These are phyloP conservation scores for Stomatorhinus walkeri DNA, from an alignment of 2,797 vertebrate genomes.

Conservation along the genomic window DNA sequence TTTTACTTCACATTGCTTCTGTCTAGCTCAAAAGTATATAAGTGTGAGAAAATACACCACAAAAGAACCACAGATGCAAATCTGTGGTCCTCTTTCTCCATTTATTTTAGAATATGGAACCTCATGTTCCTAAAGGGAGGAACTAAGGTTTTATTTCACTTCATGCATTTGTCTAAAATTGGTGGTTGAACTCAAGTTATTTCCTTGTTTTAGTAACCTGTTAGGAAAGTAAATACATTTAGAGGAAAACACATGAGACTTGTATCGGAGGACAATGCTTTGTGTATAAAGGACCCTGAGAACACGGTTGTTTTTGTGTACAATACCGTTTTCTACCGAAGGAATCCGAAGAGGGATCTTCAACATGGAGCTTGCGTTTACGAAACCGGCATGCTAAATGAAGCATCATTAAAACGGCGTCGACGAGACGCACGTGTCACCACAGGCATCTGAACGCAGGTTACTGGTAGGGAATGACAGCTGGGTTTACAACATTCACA, in stretches of 20 bases:
- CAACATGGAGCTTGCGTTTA: not conserved
- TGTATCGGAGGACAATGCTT: not conserved
- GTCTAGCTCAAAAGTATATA: not conserved
- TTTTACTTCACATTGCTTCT: not conserved
- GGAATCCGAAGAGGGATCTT: not conserved
- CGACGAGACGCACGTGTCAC: not conserved
- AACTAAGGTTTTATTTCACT: not conserved
- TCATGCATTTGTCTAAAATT: not conserved
- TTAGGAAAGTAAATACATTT: conserved; percentile 5
- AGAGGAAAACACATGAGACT: not conserved
- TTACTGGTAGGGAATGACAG: not conserved
- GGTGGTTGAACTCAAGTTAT: not conserved
- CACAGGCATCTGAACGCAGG: not conserved
- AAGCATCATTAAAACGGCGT: not conserved
- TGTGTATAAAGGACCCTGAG: not conserved
- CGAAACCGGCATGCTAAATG: not conserved
- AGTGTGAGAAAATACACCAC: not conserved
- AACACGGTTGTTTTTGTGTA: not conserved
- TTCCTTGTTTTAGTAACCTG: not conserved
- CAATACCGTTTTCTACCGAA: not conserved
- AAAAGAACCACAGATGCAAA: not conserved
- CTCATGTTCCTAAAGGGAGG: not conserved
- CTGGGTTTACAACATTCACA: not conserved
- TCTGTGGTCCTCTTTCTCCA: not conserved
- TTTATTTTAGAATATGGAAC: not conserved